These are phyloP conservation scores for Corvus hawaiiensis DNA, from an alignment of 2,113 vertebrate species.

Conservation along the genomic window DNA sequence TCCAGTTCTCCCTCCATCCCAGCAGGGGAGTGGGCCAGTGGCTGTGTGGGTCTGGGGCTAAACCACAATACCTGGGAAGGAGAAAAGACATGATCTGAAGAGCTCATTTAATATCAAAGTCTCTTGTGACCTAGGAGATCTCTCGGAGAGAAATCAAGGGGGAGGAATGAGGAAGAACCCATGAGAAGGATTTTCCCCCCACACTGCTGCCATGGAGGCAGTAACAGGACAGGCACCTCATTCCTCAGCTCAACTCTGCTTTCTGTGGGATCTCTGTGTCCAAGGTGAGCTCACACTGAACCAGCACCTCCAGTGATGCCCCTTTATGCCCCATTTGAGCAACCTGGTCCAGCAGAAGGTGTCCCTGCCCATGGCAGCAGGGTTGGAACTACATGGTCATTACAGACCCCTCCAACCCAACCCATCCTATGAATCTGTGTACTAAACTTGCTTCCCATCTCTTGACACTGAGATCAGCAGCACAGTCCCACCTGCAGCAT, in stretches of 20 bases:
- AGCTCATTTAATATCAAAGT: not conserved
- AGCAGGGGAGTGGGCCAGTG: not conserved
- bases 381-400: not conserved
- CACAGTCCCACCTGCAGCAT: not conserved
- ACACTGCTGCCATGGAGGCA: accelerated
- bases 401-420: not conserved
- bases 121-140: not conserved
- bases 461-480: not conserved
- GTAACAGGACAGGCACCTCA: not conserved
- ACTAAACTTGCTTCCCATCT: not conserved
- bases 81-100: not conserved
- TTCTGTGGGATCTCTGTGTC: not conserved
- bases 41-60: not conserved
- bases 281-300: not conserved
- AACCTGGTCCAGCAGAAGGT: not conserved
- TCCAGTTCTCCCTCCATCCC: accelerated
- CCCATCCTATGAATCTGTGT: accelerated
- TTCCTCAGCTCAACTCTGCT: not conserved
- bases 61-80: not conserved
- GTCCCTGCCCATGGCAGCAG: not conserved
- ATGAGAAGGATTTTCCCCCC: accelerated
- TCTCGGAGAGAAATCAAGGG: not conserved
- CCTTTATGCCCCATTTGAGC: not conserved
- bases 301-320: not conserved
- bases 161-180: not conserved